phyloP scores from a whole-genome alignment of 2,113 vertebrate genomes.

The Myanophis thanlyinensis region DNA sequence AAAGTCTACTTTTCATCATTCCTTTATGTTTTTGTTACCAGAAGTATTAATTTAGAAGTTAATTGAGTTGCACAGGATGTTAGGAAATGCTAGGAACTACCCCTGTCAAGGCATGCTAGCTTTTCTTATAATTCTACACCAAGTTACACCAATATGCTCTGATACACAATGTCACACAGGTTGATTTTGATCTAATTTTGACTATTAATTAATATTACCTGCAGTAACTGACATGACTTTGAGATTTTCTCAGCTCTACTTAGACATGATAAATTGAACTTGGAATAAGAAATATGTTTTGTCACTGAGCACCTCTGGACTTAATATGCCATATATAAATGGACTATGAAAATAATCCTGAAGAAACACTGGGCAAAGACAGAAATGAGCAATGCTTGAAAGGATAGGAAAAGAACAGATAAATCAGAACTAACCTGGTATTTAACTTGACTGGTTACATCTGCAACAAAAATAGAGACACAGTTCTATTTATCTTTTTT shows the following conservation, averaged over 20 bases:
- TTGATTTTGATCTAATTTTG: neutral
- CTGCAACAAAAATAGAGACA: conserved; percentile 42
- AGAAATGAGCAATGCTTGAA: neutral
- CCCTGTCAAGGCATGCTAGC: neutral
- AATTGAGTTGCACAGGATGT: neutral
- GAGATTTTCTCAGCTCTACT: neutral
- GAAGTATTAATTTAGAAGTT: neutral
- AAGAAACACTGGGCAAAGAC: neutral
- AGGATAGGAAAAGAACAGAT: conserved; percentile 42
- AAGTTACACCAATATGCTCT: neutral
- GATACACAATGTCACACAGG: neutral
- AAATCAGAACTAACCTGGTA: conserved; percentile 60
- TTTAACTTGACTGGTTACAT: conserved; percentile 62
- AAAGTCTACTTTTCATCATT: neutral
- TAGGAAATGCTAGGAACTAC: neutral
- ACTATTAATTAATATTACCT: neutral
- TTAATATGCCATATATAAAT: neutral
- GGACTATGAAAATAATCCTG: neutral
- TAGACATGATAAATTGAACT: neutral
- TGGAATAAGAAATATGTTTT: neutral
- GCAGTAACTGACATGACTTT: neutral
- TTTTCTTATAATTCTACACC: neutral
- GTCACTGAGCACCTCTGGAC: neutral
- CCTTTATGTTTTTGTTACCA: neutral
- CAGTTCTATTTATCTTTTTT: conserved; percentile 21